Conservation (phyloP, 2,888 invertebrate species). For the Philonicus albiceps region DNA sequence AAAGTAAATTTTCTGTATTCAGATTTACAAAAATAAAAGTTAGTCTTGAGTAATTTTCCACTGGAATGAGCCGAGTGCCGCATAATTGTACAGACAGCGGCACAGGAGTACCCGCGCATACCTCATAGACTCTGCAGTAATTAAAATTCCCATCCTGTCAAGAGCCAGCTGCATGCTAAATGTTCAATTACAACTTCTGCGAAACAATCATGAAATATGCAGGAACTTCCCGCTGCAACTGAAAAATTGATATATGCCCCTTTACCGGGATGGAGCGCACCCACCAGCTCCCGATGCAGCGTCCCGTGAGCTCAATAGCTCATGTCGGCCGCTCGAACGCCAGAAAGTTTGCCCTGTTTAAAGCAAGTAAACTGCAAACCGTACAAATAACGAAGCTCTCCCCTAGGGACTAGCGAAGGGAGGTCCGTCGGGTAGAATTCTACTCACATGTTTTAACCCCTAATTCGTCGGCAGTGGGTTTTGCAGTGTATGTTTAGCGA, state of each 20-base stretch:
- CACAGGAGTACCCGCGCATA: background rate
- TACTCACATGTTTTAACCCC: background rate
- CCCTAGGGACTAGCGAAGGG: background rate
- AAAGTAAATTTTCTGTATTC: background rate
- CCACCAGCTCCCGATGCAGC: background rate
- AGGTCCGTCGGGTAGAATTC: background rate
- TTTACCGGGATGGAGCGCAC: background rate
- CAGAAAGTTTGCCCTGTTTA: background rate
- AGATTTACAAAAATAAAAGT: background rate
- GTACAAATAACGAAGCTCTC: background rate
- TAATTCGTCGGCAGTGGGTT: background rate
- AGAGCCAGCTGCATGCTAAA: background rate
- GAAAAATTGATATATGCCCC: background rate
- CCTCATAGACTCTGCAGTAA: slow-evolving; percentile 1
- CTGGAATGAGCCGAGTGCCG: background rate
- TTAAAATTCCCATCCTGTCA: slow-evolving; percentile 10
- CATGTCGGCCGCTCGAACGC: background rate
- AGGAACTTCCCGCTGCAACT: slow-evolving; percentile 12
- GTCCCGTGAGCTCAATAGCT: background rate
- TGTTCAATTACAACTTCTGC: slow-evolving; percentile 12
- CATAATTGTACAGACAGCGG: background rate
- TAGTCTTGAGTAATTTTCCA: background rate
- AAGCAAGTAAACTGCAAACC: background rate
- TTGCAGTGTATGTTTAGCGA: background rate
- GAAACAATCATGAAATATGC: slow-evolving; percentile 6